Conservation (phyloP, 2,113 vertebrate genomes). For the Mus spicilegus region DNA sequence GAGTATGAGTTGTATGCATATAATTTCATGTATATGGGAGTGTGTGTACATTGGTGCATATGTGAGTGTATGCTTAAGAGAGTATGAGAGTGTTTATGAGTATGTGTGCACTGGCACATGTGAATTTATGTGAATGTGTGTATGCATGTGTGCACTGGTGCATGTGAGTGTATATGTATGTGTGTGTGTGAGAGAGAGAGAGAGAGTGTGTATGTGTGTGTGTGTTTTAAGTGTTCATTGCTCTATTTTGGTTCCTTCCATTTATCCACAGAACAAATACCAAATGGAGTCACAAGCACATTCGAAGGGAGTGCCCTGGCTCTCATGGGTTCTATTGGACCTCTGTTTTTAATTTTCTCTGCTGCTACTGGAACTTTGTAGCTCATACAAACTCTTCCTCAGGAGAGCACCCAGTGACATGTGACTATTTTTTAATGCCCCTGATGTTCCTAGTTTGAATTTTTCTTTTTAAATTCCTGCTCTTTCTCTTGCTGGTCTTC, state of each 20-base stretch:
- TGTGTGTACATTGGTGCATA: neutral
- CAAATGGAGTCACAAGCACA: accelerated
- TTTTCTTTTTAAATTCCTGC: neutral
- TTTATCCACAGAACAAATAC: neutral
- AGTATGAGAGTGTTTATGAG: neutral
- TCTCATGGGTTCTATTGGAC: neutral
- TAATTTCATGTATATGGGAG: neutral
- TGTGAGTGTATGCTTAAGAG: neutral
- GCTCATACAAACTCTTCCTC: neutral
- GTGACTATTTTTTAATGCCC: neutral
- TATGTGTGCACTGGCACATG: too few relatives aligned
- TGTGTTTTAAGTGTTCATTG: neutral
- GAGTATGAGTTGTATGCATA: neutral
- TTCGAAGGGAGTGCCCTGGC: too few relatives aligned
- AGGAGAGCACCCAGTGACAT: neutral
- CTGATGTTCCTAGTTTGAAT: neutral
- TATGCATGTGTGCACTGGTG: too few relatives aligned
- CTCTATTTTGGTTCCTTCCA: neutral
- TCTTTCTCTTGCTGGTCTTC: neutral
- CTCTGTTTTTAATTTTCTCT: neutral
- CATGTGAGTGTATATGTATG: neutral
- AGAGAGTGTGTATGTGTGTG: accelerated
- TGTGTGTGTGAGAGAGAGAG: too few relatives aligned
- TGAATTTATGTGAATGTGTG: neutral
- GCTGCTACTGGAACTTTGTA: neutral